Conservation (phyloP, 2,888 invertebrate species). For the Carcina quercana region DNA sequence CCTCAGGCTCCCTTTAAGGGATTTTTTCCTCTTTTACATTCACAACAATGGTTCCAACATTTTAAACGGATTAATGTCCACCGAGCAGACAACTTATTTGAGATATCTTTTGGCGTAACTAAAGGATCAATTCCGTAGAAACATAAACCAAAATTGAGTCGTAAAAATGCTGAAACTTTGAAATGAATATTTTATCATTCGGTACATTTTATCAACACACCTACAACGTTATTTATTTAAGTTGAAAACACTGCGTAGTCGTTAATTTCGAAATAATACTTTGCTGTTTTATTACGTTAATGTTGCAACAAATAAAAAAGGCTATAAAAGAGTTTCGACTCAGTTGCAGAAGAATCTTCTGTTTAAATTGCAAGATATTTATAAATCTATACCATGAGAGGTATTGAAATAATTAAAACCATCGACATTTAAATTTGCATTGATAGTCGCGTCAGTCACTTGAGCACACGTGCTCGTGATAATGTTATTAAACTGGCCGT, state of each 20-base stretch:
- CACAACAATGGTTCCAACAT: conserved; percentile 36
- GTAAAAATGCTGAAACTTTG: no score
- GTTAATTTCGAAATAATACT: no score
- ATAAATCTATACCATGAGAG: neutral
- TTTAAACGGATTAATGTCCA: conserved; percentile 45
- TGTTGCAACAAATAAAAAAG: no score
- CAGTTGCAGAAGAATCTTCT: no score
- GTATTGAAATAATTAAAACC: neutral
- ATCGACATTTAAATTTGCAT: neutral
- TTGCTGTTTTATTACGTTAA: no score
- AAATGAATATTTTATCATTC: no score
- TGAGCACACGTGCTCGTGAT: conserved; percentile 43
- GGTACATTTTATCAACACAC: conserved; percentile 7
- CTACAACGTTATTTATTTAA: neutral
- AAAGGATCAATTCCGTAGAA: conserved; percentile 20
- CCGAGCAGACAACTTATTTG: conserved; percentile 27
- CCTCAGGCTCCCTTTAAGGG: conserved; percentile 21
- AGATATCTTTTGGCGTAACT: conserved; percentile 25
- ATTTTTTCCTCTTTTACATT: conserved; percentile 20
- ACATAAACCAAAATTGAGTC: conserved; percentile 17
- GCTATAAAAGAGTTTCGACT: no score
- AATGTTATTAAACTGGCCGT: conserved; percentile 35
- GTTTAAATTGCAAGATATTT: neutral
- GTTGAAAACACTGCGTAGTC: no score
- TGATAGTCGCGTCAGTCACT: conserved; percentile 14